These are phyloP conservation scores for Oscheius sp. DNA, from an alignment of 2,888 invertebrate species.

Conservation along the genomic window DNA sequence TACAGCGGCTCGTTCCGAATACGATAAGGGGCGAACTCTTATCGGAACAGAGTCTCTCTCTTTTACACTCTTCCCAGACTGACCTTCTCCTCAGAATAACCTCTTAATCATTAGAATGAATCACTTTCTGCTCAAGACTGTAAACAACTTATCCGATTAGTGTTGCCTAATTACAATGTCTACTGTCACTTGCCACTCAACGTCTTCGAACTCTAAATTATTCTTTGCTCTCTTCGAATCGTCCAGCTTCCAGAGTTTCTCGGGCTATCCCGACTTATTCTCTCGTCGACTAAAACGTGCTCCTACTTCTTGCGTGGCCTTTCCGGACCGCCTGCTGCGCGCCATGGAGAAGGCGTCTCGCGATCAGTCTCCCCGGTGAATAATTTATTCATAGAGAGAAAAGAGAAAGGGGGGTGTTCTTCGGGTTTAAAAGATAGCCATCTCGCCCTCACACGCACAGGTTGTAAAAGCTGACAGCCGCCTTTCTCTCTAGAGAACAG, in stretches of 20 bases:
- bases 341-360: slow-evolving; percentile 21
- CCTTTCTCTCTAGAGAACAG: slow-evolving; percentile 2
- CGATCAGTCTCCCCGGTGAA: slow-evolving; percentile 17
- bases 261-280: slow-evolving; percentile 12
- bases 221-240: background rate
- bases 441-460: no score
- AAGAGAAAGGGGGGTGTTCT: background rate
- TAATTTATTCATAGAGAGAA: slow-evolving; percentile 1
- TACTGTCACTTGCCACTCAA: background rate
- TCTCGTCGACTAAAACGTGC: background rate
- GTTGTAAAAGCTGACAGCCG: background rate
- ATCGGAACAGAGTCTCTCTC: background rate
- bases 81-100: no score
- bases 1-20: slow-evolving; percentile 7
- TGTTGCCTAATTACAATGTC: no score
- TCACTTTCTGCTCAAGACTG: no score
- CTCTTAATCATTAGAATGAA: no score
- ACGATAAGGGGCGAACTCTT: background rate
- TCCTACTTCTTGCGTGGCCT: background rate
- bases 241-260: background rate
- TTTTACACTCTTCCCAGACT: background rate
- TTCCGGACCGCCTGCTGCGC: slow-evolving; percentile 6
- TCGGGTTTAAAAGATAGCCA: background rate
- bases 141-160: no score
- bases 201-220: background rate